A percentile compares a stretch with the other conserved stretches of the same genome.
Conservation (phyloP, 2,888 invertebrate species). For the Lithosia quadra region DNA sequence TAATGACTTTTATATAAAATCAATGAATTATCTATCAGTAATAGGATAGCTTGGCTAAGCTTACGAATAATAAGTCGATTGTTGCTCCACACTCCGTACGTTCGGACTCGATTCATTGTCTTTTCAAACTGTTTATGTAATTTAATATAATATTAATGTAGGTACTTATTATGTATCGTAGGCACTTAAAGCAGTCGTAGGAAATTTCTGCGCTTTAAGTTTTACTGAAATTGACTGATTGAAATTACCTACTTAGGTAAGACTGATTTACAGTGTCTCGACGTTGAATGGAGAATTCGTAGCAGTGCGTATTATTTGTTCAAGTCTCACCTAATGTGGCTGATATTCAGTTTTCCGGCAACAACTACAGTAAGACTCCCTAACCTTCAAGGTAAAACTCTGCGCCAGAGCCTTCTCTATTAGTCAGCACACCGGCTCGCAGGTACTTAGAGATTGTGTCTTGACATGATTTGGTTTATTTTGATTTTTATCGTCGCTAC, state of each 20-base stretch:
- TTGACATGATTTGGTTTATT: not conserved
- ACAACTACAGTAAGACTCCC: too few relatives aligned
- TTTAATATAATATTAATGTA: constrained; percentile 8
- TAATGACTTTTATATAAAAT: constrained; percentile 22
- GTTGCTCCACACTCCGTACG: constrained; percentile 30
- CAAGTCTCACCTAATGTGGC: too few relatives aligned
- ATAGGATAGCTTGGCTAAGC: constrained; percentile 59
- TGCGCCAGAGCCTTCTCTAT: too few relatives aligned
- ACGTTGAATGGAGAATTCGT: too few relatives aligned
- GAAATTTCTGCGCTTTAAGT: not conserved
- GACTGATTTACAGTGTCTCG: not conserved
- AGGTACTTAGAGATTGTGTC: too few relatives aligned
- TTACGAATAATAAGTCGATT: constrained; percentile 62
- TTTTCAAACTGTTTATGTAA: constrained; percentile 25
- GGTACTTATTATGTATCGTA: not conserved
- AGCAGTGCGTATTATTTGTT: too few relatives aligned
- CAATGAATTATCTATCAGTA: constrained; percentile 45
- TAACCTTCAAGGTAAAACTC: too few relatives aligned
- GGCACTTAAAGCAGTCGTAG: not conserved
- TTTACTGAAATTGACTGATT: too few relatives aligned
- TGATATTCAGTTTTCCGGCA: too few relatives aligned
- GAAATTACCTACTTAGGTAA: too few relatives aligned
- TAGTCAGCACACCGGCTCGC: too few relatives aligned
- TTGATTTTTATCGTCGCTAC: not conserved
- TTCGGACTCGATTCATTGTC: constrained; percentile 29